These are phyloP conservation scores for Verasper variegatus DNA, from an alignment of 2,113 vertebrate genomes.

Conservation along the genomic window DNA sequence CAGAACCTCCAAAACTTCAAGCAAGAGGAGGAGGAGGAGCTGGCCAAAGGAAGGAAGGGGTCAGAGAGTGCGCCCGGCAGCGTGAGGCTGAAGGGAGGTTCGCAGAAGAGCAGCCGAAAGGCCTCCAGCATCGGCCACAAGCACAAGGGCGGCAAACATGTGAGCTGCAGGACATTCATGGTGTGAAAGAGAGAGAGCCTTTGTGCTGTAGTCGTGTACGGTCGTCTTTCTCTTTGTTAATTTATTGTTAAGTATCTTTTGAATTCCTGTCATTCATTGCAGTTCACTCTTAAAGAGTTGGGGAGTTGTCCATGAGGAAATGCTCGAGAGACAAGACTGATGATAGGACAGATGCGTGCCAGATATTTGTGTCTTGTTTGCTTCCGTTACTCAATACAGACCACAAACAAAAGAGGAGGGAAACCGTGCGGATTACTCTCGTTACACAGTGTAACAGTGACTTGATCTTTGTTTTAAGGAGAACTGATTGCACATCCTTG, in stretches of 20 bases:
- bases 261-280: background rate
- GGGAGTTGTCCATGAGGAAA: constrained; percentile 5
- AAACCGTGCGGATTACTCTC: background rate
- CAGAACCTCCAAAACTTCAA: constrained; percentile 33
- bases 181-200: constrained; percentile 60
- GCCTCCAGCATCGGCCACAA: constrained; percentile 22
- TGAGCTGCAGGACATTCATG: constrained; percentile 15
- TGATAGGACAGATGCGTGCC: background rate
- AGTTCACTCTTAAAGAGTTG: background rate
- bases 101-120: constrained; percentile 42
- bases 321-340: background rate
- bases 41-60: rapidly evolving
- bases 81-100: constrained; percentile 21
- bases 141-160: constrained; percentile 16
- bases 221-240: background rate
- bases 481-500: background rate
- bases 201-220: no score
- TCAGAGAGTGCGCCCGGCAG: background rate
- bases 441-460: background rate
- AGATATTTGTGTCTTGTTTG: constrained; percentile 26
- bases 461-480: background rate
- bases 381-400: background rate
- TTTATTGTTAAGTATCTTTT: background rate
- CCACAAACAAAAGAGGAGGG: background rate
- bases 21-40: constrained; percentile 6